A percentile compares a stretch with the other conserved stretches of the same genome.
phyloP scores from a whole-genome alignment of 2,113 vertebrate genomes.

The Eubucco bourcierii region DNA sequence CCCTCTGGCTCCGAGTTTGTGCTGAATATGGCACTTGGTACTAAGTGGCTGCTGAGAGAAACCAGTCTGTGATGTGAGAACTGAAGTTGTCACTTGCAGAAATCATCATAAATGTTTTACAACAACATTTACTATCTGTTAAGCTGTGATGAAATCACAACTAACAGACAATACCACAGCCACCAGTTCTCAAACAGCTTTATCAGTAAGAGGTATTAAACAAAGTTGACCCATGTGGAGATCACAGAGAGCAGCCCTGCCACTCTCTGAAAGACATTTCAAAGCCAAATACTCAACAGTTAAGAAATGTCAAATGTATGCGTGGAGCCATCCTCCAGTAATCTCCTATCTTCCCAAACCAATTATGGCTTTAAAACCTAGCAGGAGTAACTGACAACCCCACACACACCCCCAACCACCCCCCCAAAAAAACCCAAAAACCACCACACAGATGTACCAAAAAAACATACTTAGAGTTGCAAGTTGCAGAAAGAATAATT shows the following conservation, averaged over 20 bases:
- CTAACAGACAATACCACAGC: slow-evolving; percentile 28
- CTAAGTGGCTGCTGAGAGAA: neutral
- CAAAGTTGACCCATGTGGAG: slow-evolving; percentile 24
- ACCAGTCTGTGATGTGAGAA: neutral
- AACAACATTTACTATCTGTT: slow-evolving; percentile 5
- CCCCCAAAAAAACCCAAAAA: too few relatives aligned
- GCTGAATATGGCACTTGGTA: neutral
- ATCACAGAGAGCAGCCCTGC: neutral
- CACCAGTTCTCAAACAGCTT: slow-evolving; percentile 1
- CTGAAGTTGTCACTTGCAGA: neutral
- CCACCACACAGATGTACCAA: neutral
- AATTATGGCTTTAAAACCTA: neutral
- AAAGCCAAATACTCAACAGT: neutral
- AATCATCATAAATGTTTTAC: slow-evolving; percentile 16
- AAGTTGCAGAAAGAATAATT: neutral
- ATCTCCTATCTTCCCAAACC: neutral
- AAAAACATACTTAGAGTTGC: neutral
- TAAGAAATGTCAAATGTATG: neutral
- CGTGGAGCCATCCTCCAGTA: neutral
- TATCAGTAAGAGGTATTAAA: slow-evolving; percentile 37
- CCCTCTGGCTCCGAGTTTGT: neutral
- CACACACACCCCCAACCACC: neutral
- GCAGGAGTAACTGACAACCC: neutral
- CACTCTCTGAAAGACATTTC: neutral
- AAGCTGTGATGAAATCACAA: slow-evolving; percentile 5